Percentiles rank a stretch among this genome's conserved stretches.
These are phyloP conservation scores for Nineta flava DNA, from an alignment of 2,888 invertebrate species.

Conservation along the genomic window DNA sequence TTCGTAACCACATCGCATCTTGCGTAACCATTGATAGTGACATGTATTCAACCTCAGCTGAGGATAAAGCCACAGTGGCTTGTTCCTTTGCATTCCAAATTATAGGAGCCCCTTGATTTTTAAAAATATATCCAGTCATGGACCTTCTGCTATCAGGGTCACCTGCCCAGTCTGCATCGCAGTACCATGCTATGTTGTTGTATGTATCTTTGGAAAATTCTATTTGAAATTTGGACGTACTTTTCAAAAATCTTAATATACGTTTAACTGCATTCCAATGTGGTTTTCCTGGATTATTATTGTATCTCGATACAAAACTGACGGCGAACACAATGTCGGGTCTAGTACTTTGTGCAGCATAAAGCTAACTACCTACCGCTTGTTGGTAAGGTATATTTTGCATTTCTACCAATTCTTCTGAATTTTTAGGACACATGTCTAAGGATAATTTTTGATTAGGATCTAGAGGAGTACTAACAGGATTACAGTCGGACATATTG, in stretches of 20 bases:
- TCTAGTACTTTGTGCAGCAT: too few species aligned
- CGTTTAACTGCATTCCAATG: background rate
- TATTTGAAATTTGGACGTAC: background rate
- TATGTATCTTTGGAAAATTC: background rate
- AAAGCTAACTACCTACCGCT: too few species aligned
- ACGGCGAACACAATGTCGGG: too few species aligned
- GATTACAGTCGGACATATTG: too few species aligned
- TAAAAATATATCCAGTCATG: background rate
- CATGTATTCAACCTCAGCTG: background rate
- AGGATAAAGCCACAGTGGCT: background rate
- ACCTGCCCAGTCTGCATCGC: slow-evolving; percentile 11
- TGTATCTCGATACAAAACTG: too few species aligned
- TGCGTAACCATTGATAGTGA: background rate
- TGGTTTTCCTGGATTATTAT: background rate
- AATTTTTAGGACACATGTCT: too few species aligned
- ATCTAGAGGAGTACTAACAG: too few species aligned
- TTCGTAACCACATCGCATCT: background rate
- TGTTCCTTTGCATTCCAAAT: background rate
- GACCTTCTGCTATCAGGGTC: background rate
- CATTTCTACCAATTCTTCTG: too few species aligned
- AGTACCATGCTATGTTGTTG: slow-evolving; percentile 7
- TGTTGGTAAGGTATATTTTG: too few species aligned
- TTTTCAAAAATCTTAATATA: background rate
- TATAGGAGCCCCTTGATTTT: background rate
- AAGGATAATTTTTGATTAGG: too few species aligned